Evolutionary conservation across 2,797 vertebrate species (phyloP).

Genomic region (Pipistrellus pygmaeus): DNA sequence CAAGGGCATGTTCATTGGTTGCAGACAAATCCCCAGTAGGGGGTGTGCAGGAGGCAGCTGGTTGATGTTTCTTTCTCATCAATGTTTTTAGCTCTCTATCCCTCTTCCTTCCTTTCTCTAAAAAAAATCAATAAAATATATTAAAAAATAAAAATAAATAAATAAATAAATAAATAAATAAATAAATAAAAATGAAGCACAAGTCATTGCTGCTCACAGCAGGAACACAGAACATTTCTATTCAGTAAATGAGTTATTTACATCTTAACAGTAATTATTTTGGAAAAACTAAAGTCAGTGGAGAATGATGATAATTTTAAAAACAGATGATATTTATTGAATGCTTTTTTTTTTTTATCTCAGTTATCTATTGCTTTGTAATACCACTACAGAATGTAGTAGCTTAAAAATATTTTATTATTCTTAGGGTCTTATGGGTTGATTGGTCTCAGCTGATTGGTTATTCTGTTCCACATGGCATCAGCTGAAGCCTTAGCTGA

Average conservation of each 20-base stretch:
- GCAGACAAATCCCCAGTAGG: too few relatives aligned
- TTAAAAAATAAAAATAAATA: too few relatives aligned
- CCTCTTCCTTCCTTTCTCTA: too few relatives aligned
- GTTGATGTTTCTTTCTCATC: too few relatives aligned
- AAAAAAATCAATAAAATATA: too few relatives aligned
- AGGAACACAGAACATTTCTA: background rate
- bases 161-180: background rate
- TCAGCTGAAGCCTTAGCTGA: background rate
- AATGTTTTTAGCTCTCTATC: too few relatives aligned
- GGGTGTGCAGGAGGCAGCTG: too few relatives aligned
- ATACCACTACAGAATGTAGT: background rate
- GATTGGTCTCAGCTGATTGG: background rate
- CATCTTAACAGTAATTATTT: slow-evolving; percentile 29
- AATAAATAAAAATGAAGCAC: background rate
- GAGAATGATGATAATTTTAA: background rate
- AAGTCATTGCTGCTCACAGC: background rate
- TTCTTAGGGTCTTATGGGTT: background rate
- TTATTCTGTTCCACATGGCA: background rate
- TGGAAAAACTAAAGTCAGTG: slow-evolving; percentile 17
- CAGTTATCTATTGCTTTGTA: background rate
- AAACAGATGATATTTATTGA: background rate
- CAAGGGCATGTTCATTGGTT: too few relatives aligned
- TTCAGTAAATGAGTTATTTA: background rate
- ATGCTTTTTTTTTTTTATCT: background rate
- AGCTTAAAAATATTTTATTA: slow-evolving; percentile 5